Evolutionary conservation across 2,888 invertebrate species (phyloP).

Genomic region (Phymatocera aterrima): DNA sequence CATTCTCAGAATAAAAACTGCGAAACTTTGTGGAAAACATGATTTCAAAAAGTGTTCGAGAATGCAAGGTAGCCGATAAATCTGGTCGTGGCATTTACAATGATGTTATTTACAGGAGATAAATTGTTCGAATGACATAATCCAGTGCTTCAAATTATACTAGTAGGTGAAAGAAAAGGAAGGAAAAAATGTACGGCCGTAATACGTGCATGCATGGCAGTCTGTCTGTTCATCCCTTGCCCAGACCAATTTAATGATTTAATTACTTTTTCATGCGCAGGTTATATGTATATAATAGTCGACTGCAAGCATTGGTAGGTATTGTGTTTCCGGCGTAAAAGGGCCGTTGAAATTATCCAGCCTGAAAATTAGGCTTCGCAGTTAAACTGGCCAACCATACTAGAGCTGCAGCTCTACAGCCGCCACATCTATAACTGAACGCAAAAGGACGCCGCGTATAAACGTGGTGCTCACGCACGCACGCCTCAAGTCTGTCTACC

Average conservation of each 20-base stretch:
- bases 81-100: too few species aligned
- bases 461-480: conserved; percentile 15
- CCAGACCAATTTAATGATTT: conserved; percentile 21
- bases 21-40: too few species aligned
- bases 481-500: background rate
- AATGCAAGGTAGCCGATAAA: too few species aligned
- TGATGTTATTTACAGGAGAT: too few species aligned
- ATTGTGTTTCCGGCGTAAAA: conserved; percentile 43
- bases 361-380: conserved; percentile 38
- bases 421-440: background rate
- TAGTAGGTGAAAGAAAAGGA: background rate
- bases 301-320: background rate
- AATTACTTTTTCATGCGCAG: conserved; percentile 33
- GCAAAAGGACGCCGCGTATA: background rate
- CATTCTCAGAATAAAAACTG: too few species aligned
- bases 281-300: background rate
- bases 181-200: background rate
- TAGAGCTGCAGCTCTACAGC: background rate
- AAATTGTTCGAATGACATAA: too few species aligned
- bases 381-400: conserved; percentile 34
- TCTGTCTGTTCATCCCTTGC: background rate
- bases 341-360: conserved; percentile 41
- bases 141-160: background rate
- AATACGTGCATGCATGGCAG: background rate
- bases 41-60: too few species aligned